phyloP scores from a whole-genome alignment of 2,888 invertebrate species.

The Parthenolecanium corni region DNA sequence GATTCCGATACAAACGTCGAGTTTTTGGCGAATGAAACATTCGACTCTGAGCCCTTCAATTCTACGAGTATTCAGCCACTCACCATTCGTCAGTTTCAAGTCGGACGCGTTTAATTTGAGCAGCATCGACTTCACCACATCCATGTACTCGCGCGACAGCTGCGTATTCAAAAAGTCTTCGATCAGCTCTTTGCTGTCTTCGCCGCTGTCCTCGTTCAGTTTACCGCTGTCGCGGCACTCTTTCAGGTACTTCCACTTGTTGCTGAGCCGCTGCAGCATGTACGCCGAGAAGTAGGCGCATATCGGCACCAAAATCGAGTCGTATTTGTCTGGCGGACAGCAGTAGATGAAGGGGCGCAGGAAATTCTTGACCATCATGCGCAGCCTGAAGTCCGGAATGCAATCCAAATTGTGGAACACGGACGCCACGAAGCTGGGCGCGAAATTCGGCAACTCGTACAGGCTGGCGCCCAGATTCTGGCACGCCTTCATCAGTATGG shows the following conservation, averaged over 20 bases:
- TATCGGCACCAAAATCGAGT: constrained; percentile 63
- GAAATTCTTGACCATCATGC: constrained; percentile 70
- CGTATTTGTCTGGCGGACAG: constrained; percentile 72
- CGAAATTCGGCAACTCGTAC: constrained; percentile 63
- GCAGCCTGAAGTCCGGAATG: constrained; percentile 74
- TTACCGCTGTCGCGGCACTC: constrained; percentile 64
- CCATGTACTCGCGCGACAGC: constrained; percentile 76
- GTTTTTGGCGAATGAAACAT: too few relatives aligned
- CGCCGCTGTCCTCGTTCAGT: constrained; percentile 58
- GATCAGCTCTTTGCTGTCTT: constrained; percentile 50
- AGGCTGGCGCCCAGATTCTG: constrained; percentile 73
- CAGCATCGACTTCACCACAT: constrained; percentile 63
- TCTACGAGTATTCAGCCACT: too few relatives aligned
- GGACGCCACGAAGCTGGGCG: constrained; percentile 59
- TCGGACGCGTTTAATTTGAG: constrained; percentile 50
- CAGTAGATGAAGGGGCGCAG: constrained; percentile 73
- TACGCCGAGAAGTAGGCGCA: constrained; percentile 62
- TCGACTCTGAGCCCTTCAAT: too few relatives aligned
- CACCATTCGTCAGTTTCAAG: constrained; percentile 26
- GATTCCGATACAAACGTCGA: too few relatives aligned
- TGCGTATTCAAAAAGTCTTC: constrained; percentile 77
- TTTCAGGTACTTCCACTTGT: constrained; percentile 68
- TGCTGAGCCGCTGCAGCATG: constrained; percentile 50
- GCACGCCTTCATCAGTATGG: constrained; percentile 66
- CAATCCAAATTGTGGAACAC: constrained; percentile 56